phyloP scores from a whole-genome alignment of 2,113 vertebrate species.

The Myotis yumanensis region DNA sequence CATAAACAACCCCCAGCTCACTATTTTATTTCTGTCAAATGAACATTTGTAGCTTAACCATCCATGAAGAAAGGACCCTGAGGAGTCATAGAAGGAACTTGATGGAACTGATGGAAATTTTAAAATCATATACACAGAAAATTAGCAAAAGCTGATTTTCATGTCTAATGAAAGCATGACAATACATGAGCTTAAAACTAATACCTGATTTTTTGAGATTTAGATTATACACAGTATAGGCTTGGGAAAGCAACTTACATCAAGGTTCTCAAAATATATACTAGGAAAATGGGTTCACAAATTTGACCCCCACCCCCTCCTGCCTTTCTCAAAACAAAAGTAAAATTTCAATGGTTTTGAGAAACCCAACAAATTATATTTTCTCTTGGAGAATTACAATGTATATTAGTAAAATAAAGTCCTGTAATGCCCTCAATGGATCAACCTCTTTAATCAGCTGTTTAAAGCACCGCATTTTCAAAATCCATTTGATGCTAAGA shows the following conservation, averaged over 20 bases:
- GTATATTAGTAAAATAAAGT: not conserved
- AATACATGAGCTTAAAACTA: not conserved
- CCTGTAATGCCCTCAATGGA: not conserved
- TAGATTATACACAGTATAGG: not conserved
- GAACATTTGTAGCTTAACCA: not conserved
- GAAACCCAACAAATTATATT: not conserved
- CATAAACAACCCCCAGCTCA: not conserved
- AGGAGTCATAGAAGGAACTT: not conserved
- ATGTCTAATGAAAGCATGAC: not conserved
- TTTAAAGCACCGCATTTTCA: not conserved
- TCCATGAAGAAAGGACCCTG: not conserved
- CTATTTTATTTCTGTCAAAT: constrained; percentile 44
- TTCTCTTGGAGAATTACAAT: not conserved
- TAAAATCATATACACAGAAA: constrained; percentile 25
- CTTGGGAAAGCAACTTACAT: not conserved
- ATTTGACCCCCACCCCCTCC: not conserved
- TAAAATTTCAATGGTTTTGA: not conserved
- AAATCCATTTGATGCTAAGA: not conserved
- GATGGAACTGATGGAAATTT: not conserved
- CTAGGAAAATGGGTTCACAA: not conserved
- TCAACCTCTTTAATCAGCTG: not conserved
- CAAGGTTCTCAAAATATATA: not conserved
- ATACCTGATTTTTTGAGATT: not conserved
- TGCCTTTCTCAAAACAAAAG: constrained; percentile 9
- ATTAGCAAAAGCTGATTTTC: constrained; percentile 1